Conservation (phyloP, 2,888 invertebrate genomes). For the Margaritifera margaritifera region DNA sequence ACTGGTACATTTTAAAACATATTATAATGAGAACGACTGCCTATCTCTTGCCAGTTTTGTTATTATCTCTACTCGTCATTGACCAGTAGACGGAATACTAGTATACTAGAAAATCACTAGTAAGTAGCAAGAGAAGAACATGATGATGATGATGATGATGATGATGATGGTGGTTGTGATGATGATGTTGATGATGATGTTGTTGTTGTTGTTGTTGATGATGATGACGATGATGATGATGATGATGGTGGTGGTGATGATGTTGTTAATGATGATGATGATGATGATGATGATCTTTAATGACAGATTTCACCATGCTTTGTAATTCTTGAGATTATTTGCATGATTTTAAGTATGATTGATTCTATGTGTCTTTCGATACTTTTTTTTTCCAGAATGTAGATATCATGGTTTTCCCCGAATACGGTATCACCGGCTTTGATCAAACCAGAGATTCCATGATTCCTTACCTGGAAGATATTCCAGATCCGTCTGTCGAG, state of each 20-base stretch:
- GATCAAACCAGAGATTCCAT: slow-evolving; percentile 41
- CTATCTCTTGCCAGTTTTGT: too few relatives aligned
- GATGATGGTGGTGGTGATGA: slow-evolving; percentile 3
- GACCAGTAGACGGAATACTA: too few relatives aligned
- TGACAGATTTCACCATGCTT: neutral
- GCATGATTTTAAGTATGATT: neutral
- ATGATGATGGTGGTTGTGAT: too few relatives aligned
- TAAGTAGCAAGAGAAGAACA: too few relatives aligned
- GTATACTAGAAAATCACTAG: too few relatives aligned
- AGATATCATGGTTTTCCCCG: slow-evolving; percentile 87
- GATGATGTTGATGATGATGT: too few relatives aligned
- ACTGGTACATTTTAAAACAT: too few relatives aligned
- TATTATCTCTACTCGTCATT: too few relatives aligned
- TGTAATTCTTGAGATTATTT: neutral
- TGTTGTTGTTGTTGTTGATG: too few relatives aligned
- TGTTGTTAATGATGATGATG: slow-evolving; percentile 7
- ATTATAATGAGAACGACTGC: too few relatives aligned
- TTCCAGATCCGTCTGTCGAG: slow-evolving; percentile 72
- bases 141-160: too few relatives aligned
- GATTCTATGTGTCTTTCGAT: too few relatives aligned
- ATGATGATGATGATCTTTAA: slow-evolving; percentile 8
- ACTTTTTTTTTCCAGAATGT: slow-evolving; percentile 75
- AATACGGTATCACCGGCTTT: slow-evolving; percentile 75
- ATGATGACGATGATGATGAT: slow-evolving; percentile 7
- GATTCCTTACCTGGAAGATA: slow-evolving; percentile 46